These are phyloP conservation scores for Meloidogyne hapla DNA, from an alignment of 1,140 invertebrate genomes.

Conservation along the genomic window DNA sequence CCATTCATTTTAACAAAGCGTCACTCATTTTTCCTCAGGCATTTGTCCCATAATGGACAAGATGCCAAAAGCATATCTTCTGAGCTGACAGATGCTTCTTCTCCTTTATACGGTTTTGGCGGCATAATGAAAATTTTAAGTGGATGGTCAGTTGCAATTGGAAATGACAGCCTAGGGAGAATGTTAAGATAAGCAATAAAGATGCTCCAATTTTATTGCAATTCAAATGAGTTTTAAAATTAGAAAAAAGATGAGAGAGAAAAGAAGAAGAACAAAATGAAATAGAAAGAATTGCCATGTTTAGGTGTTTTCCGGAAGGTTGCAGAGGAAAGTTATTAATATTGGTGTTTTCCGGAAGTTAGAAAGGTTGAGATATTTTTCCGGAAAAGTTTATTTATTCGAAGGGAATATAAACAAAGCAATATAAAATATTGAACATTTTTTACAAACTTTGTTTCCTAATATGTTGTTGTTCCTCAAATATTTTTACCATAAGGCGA, in stretches of 20 bases:
- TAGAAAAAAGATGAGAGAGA: not conserved
- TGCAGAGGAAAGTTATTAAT: too few relatives aligned
- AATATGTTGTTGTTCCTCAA: not conserved
- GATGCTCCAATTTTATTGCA: constrained; percentile 5
- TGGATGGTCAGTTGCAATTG: too few relatives aligned
- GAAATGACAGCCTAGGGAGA: not conserved
- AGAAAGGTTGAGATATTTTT: not conserved
- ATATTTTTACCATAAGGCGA: not conserved
- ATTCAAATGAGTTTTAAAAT: not conserved
- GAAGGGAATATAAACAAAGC: too few relatives aligned
- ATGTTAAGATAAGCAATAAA: not conserved
- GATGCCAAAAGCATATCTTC: not conserved
- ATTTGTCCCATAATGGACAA: not conserved
- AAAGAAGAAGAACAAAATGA: not conserved
- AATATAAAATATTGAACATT: not conserved
- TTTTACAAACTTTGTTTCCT: not conserved
- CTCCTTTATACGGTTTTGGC: not conserved
- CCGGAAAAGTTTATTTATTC: not conserved
- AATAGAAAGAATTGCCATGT: not conserved
- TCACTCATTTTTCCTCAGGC: not conserved
- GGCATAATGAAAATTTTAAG: not conserved
- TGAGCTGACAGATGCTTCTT: not conserved
- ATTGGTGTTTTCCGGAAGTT: not conserved
- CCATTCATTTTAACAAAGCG: not conserved
- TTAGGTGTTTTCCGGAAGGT: not conserved